Conservation (phyloP, 2,113 vertebrate species). For the Tetrao urogallus region DNA sequence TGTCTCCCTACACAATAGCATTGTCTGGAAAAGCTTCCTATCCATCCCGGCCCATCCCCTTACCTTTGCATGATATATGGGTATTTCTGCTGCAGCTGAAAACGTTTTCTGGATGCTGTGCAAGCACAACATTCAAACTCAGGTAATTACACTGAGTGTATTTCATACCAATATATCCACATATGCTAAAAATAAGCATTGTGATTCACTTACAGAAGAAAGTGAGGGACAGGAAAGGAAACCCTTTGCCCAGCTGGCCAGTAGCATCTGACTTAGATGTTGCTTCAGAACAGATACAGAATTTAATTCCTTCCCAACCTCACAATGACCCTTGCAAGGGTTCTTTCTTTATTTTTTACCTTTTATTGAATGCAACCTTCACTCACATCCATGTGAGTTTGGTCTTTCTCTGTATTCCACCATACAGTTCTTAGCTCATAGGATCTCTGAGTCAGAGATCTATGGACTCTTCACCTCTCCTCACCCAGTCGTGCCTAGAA, state of each 20-base stretch:
- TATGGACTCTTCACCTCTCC: not conserved
- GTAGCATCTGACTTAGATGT: not conserved
- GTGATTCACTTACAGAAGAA: not conserved
- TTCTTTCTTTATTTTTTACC: not conserved
- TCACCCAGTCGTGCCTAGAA: fast-evolving
- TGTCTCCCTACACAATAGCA: not conserved
- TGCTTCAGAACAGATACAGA: not conserved
- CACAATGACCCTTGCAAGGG: not conserved
- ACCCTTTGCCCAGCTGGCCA: not conserved
- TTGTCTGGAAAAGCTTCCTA: not conserved
- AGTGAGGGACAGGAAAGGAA: not conserved
- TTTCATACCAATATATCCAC: not conserved
- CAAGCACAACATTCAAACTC: not conserved
- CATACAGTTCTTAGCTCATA: not conserved
- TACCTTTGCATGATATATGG: fast-evolving
- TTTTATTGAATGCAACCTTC: not conserved
- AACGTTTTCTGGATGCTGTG: not conserved
- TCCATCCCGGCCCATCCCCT: fast-evolving
- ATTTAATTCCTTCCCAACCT: not conserved
- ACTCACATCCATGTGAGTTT: no score
- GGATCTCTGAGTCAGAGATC: not conserved
- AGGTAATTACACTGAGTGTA: not conserved
- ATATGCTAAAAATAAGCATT: not conserved
- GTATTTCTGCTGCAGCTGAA: not conserved
- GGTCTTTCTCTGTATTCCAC: not conserved